These are phyloP conservation scores for Ariopsis seemanni DNA, from an alignment of 2,113 vertebrate genomes.

Conservation along the genomic window DNA sequence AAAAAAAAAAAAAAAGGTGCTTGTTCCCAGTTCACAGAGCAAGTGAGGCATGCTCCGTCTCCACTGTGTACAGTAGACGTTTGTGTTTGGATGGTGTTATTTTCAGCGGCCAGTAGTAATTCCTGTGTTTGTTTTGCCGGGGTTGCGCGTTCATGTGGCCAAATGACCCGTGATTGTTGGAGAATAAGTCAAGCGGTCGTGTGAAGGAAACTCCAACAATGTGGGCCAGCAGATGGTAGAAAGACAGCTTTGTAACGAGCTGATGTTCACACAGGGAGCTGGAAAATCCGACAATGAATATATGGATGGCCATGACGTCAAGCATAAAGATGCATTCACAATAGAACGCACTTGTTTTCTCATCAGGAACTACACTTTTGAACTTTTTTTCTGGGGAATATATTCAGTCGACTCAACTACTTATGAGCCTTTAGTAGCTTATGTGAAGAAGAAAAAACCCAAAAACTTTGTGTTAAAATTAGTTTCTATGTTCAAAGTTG, in stretches of 20 bases:
- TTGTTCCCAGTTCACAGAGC: not conserved
- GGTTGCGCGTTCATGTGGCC: constrained; percentile 42
- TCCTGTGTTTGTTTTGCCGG: constrained; percentile 53
- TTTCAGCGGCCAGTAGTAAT: constrained; percentile 46
- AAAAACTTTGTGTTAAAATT: not conserved
- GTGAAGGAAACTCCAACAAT: constrained; percentile 56
- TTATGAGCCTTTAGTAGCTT: not conserved
- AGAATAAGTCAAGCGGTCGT: constrained; percentile 44
- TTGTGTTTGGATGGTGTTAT: constrained; percentile 22
- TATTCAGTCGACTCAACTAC: not conserved
- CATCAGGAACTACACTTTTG: not conserved
- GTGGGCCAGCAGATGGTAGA: constrained; percentile 54
- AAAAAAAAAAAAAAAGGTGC: not conserved
- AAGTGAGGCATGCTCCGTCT: constrained; percentile 1
- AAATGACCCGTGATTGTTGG: constrained; percentile 53
- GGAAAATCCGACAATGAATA: constrained; percentile 41
- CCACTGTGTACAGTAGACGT: not conserved
- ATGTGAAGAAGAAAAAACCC: not conserved
- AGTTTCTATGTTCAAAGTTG: not conserved
- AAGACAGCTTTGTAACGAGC: constrained; percentile 48
- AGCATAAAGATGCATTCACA: constrained; percentile 33
- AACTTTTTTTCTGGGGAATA: not conserved
- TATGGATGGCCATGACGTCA: constrained; percentile 46
- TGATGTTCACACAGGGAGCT: constrained; percentile 47
- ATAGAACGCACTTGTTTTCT: constrained; percentile 31